These are phyloP conservation scores for Pontoporia blainvillei DNA, from an alignment of 2,113 vertebrate species.

Conservation along the genomic window DNA sequence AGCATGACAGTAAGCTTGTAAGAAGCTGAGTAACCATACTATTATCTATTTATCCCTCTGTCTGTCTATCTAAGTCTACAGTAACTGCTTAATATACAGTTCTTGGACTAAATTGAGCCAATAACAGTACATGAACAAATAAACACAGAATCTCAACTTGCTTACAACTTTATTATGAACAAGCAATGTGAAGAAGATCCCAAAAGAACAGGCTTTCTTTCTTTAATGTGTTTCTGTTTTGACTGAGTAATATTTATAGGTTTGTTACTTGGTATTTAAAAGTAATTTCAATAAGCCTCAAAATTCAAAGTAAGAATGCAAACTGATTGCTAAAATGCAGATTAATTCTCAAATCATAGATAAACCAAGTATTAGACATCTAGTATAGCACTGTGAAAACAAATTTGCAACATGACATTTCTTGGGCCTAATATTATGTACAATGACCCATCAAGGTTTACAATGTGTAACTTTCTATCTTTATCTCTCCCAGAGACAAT, in stretches of 20 bases:
- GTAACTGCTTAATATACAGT: not conserved
- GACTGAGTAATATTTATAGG: not conserved
- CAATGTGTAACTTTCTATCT: not conserved
- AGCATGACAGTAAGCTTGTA: not conserved
- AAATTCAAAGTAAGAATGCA: not conserved
- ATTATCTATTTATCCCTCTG: not conserved
- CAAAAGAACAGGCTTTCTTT: not conserved
- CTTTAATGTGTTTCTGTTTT: not conserved
- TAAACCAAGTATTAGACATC: not conserved
- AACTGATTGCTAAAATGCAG: not conserved
- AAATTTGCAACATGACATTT: not conserved
- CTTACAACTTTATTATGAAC: not conserved
- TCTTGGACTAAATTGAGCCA: not conserved
- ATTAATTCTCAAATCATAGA: not conserved
- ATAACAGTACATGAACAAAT: not conserved
- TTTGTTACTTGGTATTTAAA: not conserved
- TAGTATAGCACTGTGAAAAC: not conserved
- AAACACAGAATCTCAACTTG: not conserved
- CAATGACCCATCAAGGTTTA: not conserved
- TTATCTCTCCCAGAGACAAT: not conserved
- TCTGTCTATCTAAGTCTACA: not conserved
- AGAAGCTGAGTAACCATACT: not conserved
- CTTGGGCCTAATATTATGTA: not conserved
- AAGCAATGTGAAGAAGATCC: not conserved
- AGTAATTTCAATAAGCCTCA: not conserved